A percentile compares a stretch with the other conserved stretches of the same genome.
These are phyloP conservation scores for Corythoichthys intestinalis DNA, from an alignment of 2,113 vertebrate species.

Conservation along the genomic window DNA sequence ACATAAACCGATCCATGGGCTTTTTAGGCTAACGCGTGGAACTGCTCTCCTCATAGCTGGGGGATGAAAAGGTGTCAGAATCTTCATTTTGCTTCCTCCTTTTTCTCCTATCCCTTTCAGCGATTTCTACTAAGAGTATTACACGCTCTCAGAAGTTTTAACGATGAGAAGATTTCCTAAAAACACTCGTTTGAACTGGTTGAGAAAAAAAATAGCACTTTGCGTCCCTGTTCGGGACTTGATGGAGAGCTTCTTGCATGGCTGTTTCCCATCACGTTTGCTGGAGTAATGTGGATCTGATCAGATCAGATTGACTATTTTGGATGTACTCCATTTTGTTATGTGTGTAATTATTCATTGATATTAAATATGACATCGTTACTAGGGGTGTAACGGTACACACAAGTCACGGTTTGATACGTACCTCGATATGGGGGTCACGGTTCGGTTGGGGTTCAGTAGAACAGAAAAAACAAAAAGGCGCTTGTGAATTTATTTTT, in stretches of 20 bases:
- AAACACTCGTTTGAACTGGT: conserved; percentile 17
- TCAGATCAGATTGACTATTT: conserved; percentile 32
- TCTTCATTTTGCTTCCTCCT: conserved; percentile 18
- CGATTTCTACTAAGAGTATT: conserved; percentile 9
- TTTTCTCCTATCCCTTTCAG: conserved; percentile 1
- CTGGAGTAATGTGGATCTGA: conserved; percentile 45
- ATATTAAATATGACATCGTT: conserved; percentile 49
- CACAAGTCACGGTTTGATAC: too few species aligned
- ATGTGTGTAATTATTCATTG: conserved; percentile 54
- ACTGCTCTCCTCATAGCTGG: conserved; percentile 11
- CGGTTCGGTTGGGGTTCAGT: too few species aligned
- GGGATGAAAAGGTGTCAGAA: conserved; percentile 41
- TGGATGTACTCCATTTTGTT: conserved; percentile 53
- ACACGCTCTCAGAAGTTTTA: conserved; percentile 5
- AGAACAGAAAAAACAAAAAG: too few species aligned
- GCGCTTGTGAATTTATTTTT: too few species aligned
- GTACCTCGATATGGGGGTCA: too few species aligned
- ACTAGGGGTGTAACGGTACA: too few species aligned
- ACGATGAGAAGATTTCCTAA: conserved; percentile 27
- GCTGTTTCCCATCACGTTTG: conserved; percentile 32
- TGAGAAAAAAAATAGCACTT: conserved; percentile 48
- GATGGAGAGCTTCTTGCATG: conserved; percentile 48
- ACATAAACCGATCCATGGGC: conserved; percentile 82
- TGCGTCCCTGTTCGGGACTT: conserved; percentile 31
- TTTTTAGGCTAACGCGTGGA: conserved; percentile 81